Evolutionary conservation across 2,888 invertebrate species (phyloP), one percentile per base, ranked within the genome.

Genomic region (Plemyria rubiginata): DNA sequence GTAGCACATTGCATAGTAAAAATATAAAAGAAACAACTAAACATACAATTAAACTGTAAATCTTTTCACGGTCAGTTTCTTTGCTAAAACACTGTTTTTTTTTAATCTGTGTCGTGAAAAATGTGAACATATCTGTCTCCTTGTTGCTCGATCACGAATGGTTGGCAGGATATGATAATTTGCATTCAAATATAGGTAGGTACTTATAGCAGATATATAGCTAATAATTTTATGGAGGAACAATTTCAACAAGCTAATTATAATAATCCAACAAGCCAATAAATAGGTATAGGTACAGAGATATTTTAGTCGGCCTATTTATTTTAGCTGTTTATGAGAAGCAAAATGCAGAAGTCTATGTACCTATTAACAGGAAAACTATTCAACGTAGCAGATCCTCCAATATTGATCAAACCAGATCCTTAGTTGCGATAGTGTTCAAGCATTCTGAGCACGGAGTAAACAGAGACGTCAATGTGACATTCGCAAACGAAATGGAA

Each of bases 401-500:
- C 32, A 32, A 32, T 32, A 32, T 32, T 32, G 6, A 62, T 36
- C 38, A 50, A 62, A 38, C 43, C 57, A 43, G 41, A 46, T 41
- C 16, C 45, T 40, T 68, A 68, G 65, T 71, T 55, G 63, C 62
- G 52, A 60, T 66, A 62, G 6, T 53, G 55, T 60, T 73, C 64
- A 70, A 63, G 70, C 69, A 79, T 78, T 74, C 71, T 70, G 62
- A 50, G 53, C 74, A 71, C 72, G 73, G 57, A 73, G 75, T 78
- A 78, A 80, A 80, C 76, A 79, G 77, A 78, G 74, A 70, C 74
- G 74, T 78, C 82, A 83, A 80, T 80, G 82, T 84, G 81, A 84
- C 83, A 84, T 84, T 84, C 81, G 82, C 84, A 85, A 88, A 88
- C 77, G 88, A 89, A 90, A 89, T 87, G 84, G 85, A 90, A 90